phyloP scores from a whole-genome alignment of 2,888 invertebrate genomes.

The Desoria tigrina region DNA sequence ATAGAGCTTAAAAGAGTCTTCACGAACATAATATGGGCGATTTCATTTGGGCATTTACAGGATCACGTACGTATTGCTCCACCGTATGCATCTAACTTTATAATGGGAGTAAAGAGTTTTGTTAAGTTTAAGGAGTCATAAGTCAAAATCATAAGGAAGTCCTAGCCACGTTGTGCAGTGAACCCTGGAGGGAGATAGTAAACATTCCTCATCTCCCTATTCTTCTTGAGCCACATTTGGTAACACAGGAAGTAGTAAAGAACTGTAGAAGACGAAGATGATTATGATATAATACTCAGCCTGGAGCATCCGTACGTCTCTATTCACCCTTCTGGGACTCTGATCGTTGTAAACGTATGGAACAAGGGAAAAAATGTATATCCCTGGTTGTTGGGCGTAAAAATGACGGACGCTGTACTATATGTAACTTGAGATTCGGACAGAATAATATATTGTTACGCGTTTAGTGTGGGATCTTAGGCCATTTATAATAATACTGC shows the following conservation, averaged over 20 bases:
- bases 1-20: not conserved
- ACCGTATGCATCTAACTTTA: not conserved
- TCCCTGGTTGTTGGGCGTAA: too few relatives aligned
- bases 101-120: not conserved
- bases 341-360: too few relatives aligned
- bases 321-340: too few relatives aligned
- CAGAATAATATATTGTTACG: too few relatives aligned
- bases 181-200: conserved; percentile 7
- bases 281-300: not conserved
- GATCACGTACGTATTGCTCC: not conserved
- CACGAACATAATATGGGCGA: not conserved
- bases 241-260: conserved; percentile 4
- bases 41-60: too few relatives aligned
- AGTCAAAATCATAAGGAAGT: conserved; percentile 6
- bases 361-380: too few relatives aligned
- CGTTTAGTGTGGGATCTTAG: too few relatives aligned
- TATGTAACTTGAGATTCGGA: too few relatives aligned
- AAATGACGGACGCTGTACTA: too few relatives aligned
- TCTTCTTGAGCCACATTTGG: not conserved
- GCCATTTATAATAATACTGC: too few relatives aligned
- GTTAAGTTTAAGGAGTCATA: too few relatives aligned
- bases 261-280: not conserved
- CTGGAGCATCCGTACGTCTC: not conserved
- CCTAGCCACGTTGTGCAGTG: conserved; percentile 17
- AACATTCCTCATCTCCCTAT: not conserved